A percentile compares a stretch with the other conserved stretches of the same genome.
phyloP scores from a whole-genome alignment of 2,797 vertebrate species.

The Xiphophorus birchmanni region DNA sequence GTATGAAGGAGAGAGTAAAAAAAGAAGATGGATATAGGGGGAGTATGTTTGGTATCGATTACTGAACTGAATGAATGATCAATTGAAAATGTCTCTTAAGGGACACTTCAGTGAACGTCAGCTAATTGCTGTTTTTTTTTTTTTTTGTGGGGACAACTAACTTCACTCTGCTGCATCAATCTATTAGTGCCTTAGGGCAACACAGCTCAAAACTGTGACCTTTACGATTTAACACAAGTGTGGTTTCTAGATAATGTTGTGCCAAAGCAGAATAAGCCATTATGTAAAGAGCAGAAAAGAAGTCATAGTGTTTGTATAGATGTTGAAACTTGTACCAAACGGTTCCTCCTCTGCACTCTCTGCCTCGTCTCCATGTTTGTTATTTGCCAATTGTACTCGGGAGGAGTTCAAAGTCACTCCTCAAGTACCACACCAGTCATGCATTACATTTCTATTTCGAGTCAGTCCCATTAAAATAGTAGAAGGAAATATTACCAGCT shows the following conservation, averaged over 20 bases:
- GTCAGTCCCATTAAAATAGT: conserved; percentile 53
- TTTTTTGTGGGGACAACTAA: conserved; percentile 24
- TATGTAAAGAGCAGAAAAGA: neutral
- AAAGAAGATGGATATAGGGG: conserved; percentile 15
- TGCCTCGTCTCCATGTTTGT: conserved; percentile 27
- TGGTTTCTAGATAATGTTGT: neutral
- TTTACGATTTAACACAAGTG: neutral
- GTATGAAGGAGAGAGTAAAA: conserved; percentile 12
- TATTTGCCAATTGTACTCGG: conserved; percentile 53
- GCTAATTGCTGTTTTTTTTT: conserved; percentile 22
- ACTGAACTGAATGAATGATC: conserved; percentile 41
- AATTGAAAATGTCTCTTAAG: conserved; percentile 24
- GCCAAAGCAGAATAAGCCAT: neutral
- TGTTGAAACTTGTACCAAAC: conserved; percentile 39
- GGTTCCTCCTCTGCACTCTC: conserved; percentile 41
- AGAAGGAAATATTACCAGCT: conserved; percentile 43
- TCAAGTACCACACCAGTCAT: conserved; percentile 49
- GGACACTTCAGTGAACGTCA: conserved; percentile 1
- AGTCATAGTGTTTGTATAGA: conserved; percentile 3
- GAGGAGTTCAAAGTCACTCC: conserved; percentile 70
- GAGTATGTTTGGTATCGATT: conserved; percentile 20
- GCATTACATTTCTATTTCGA: conserved; percentile 67
- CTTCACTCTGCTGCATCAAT: neutral
- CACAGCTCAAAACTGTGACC: neutral
- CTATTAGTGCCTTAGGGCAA: neutral